phyloP scores from a whole-genome alignment of 2,113 vertebrate species.

The Andinoacara biseriatus region DNA sequence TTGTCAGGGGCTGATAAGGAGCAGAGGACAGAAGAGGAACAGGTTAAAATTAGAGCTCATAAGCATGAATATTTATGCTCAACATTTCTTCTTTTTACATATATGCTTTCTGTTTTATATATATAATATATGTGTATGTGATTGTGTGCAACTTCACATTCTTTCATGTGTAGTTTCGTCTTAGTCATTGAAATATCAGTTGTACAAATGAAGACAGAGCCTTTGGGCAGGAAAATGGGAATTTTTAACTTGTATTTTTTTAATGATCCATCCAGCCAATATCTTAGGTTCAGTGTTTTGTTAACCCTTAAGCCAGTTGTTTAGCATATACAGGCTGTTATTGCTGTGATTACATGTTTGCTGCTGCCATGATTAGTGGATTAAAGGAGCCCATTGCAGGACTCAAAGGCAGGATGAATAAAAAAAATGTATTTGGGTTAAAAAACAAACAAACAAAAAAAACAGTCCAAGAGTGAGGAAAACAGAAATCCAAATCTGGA shows the following conservation, averaged over 20 bases:
- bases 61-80: not conserved
- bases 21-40: not conserved
- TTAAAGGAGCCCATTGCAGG: not conserved
- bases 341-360: not conserved
- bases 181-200: not conserved
- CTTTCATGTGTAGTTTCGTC: not conserved
- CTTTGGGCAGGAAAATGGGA: not conserved
- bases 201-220: not conserved
- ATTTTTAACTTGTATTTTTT: not conserved
- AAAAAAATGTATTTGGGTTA: not conserved
- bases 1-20: conserved; percentile 28
- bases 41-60: not conserved
- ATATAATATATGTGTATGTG: not conserved
- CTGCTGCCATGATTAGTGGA: not conserved
- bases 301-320: not conserved
- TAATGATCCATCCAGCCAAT: not conserved
- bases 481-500: not conserved
- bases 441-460: not conserved
- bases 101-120: not conserved
- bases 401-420: not conserved
- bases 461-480: not conserved
- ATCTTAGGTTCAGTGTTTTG: not conserved
- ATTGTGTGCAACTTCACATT: not conserved
- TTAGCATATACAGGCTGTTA: fast-evolving
- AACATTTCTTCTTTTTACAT: not conserved